Percentiles rank a stretch among this genome's conserved stretches.
phyloP scores from a whole-genome alignment of 2,113 vertebrate genomes.

The Scophthalmus maximus region DNA sequence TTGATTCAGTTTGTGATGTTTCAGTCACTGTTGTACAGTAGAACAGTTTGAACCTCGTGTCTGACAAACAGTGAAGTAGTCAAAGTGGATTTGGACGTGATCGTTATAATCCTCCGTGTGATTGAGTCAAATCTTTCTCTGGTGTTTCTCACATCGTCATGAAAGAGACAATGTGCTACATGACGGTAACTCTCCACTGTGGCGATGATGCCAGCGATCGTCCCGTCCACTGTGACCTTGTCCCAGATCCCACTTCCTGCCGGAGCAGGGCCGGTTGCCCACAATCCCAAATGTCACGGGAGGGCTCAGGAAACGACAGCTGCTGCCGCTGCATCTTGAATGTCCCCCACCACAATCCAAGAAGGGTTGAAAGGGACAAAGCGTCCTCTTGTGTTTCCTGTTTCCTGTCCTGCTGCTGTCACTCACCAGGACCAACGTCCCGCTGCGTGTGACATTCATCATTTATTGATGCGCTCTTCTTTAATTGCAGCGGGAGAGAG shows the following conservation, averaged over 20 bases:
- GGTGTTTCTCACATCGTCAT: conserved; percentile 11
- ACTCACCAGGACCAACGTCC: conserved; percentile 75
- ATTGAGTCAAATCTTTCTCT: conserved; percentile 5
- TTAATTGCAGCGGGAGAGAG: conserved; percentile 80
- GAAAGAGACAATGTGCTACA: not conserved
- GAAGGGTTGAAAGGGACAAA: conserved; percentile 66
- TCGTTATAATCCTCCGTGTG: no score
- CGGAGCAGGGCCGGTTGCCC: conserved; percentile 53
- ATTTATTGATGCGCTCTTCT: conserved; percentile 81
- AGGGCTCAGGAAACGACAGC: conserved; percentile 77
- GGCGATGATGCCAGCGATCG: not conserved
- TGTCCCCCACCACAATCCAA: conserved; percentile 60
- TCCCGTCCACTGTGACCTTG: conserved; percentile 49
- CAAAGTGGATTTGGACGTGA: no score
- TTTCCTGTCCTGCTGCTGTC: conserved; percentile 62
- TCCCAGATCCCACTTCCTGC: conserved; percentile 49
- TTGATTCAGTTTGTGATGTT: no score
- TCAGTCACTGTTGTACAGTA: no score
- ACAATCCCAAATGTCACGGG: conserved; percentile 70
- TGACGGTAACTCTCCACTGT: not conserved
- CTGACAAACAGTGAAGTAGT: no score
- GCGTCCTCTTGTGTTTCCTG: conserved; percentile 62
- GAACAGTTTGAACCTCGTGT: no score
- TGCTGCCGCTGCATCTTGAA: conserved; percentile 76
- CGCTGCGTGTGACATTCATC: conserved; percentile 85